phyloP scores from a whole-genome alignment of 2,113 vertebrate species.

The Myrmecobius fasciatus region DNA sequence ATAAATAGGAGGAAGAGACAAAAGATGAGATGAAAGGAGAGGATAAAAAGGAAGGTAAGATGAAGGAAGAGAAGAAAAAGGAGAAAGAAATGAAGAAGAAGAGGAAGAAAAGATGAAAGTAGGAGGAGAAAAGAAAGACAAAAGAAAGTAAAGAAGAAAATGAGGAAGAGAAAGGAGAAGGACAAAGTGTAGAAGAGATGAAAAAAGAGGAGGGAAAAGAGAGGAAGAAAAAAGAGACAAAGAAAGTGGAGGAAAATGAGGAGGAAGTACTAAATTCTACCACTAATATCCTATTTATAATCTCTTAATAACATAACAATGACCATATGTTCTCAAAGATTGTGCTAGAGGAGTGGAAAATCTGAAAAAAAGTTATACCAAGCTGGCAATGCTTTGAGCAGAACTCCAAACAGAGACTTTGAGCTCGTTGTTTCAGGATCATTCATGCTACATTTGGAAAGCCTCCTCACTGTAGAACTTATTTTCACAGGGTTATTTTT shows the following conservation, averaged over 20 bases:
- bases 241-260: not conserved
- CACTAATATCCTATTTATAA: not conserved
- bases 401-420: not conserved
- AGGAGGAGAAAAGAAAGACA: not conserved
- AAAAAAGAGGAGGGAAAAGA: not conserved
- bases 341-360: not conserved
- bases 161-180: not conserved
- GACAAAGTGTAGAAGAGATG: not conserved
- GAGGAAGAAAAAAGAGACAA: not conserved
- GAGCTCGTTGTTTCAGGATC: not conserved
- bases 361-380: not conserved
- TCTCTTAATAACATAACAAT: not conserved
- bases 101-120: not conserved
- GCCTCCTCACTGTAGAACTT: not conserved
- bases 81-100: not conserved
- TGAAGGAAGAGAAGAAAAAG: too few species aligned
- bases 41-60: not conserved
- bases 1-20: not conserved
- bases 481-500: not conserved
- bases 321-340: not conserved
- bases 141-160: not conserved
- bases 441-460: not conserved
- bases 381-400: not conserved
- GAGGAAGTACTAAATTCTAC: not conserved
- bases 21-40: not conserved